These are phyloP conservation scores for Thalassarche chlororhynchos DNA, from an alignment of 2,113 vertebrate species.

Conservation along the genomic window DNA sequence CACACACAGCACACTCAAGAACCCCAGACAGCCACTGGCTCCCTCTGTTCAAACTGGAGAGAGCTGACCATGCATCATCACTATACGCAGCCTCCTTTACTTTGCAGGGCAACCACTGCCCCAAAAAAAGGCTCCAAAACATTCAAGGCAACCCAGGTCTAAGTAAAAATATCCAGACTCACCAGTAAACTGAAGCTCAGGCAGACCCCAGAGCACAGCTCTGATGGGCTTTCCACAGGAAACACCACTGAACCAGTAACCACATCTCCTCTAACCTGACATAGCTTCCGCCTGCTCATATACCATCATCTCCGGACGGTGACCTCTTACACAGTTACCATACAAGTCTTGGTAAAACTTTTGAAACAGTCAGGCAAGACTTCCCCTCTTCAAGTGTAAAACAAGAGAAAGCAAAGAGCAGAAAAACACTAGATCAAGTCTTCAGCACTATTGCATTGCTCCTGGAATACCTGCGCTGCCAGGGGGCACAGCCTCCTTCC, in stretches of 20 bases:
- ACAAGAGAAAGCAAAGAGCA: not conserved
- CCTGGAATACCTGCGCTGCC: not conserved
- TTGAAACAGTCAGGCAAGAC: not conserved
- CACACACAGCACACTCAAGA: not conserved
- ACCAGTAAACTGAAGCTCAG: not conserved
- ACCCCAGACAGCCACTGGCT: not conserved
- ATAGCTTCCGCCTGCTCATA: not conserved
- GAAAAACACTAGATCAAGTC: not conserved
- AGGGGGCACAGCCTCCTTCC: not conserved
- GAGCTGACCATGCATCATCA: rapidly evolving
- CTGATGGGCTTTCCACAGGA: not conserved
- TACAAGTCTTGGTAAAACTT: not conserved
- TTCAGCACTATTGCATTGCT: not conserved
- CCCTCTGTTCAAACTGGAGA: not conserved
- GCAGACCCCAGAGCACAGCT: not conserved
- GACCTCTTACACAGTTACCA: not conserved
- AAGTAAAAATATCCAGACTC: not conserved
- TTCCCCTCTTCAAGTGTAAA: not conserved
- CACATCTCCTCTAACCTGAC: not conserved
- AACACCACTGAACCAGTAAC: not conserved
- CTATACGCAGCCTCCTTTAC: not conserved
- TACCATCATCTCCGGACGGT: not conserved
- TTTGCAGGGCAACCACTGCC: not conserved
- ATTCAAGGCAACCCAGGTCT: not conserved
- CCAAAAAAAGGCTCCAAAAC: not conserved